A percentile compares a stretch with the other conserved stretches of the same genome.
Evolutionary conservation across 2,888 invertebrate species (phyloP).

Genomic region (Copidosoma aretas): DNA sequence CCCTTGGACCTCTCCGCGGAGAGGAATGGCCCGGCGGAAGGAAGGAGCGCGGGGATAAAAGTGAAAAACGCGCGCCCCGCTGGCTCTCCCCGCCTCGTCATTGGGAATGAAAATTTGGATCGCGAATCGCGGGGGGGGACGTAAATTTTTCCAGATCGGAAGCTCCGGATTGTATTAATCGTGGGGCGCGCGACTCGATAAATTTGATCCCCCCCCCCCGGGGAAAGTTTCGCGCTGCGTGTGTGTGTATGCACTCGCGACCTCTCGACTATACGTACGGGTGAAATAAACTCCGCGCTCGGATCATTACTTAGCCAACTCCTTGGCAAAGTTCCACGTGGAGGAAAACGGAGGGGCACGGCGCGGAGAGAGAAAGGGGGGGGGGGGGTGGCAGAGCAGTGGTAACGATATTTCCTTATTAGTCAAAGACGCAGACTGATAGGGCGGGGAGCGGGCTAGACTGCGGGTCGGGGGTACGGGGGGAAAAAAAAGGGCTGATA

Average conservation of each 20-base stretch:
- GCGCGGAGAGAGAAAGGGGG: slow-evolving; percentile 15
- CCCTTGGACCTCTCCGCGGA: no score
- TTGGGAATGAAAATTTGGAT: no score
- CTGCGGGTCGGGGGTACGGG: neutral
- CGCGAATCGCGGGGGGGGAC: no score
- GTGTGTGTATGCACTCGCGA: slow-evolving; percentile 3
- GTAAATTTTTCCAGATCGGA: no score
- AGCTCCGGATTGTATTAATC: no score
- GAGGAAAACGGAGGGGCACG: slow-evolving; percentile 21
- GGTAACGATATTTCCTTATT: slow-evolving; percentile 1
- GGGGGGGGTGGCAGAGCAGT: neutral
- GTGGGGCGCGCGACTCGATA: neutral
- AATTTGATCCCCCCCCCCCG: no score
- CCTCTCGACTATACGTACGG: neutral
- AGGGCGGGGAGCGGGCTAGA: neutral
- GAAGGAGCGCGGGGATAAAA: slow-evolving; percentile 15
- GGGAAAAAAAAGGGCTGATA: neutral
- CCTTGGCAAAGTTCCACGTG: neutral
- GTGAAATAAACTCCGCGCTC: neutral
- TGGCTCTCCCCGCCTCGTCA: no score
- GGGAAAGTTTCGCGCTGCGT: neutral
- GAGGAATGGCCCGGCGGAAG: slow-evolving; percentile 8
- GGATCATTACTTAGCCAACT: neutral
- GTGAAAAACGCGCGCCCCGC: slow-evolving; percentile 35
- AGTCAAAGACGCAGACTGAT: neutral